Evolutionary conservation across 2,113 vertebrate genomes (phyloP).

Genomic region (Protobothrops flavoviridis): DNA sequence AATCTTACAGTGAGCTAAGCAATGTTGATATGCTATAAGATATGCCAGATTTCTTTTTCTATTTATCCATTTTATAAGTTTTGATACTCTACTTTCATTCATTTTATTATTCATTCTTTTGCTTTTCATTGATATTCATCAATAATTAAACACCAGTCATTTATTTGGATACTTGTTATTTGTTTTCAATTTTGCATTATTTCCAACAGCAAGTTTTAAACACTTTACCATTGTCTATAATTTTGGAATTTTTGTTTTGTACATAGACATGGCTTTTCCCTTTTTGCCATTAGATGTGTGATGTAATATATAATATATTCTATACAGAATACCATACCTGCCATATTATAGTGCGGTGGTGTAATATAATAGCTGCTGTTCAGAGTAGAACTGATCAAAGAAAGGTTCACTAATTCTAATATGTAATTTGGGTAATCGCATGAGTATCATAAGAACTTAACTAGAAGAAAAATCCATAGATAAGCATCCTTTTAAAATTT

Average conservation of each 20-base stretch:
- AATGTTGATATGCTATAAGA: neutral
- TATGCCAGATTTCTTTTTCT: neutral
- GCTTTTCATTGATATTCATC: neutral
- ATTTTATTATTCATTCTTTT: neutral
- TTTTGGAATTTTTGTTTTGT: neutral
- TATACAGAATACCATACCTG: neutral
- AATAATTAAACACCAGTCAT: neutral
- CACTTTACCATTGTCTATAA: neutral
- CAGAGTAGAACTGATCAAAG: neutral
- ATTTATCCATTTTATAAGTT: neutral
- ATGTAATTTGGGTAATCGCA: neutral
- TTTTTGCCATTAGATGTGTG: neutral
- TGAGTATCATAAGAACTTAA: neutral
- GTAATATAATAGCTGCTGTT: neutral
- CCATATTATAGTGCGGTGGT: neutral
- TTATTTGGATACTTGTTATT: neutral
- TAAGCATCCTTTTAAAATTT: neutral
- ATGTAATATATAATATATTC: neutral
- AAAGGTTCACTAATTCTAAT: neutral
- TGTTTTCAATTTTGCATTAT: neutral
- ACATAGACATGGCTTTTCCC: neutral
- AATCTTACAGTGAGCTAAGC: neutral
- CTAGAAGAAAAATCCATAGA: neutral
- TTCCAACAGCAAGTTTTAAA: neutral
- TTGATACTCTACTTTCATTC: neutral